Evolutionary conservation across 2,797 vertebrate genomes (phyloP), one percentile per base, ranked within the genome.

Genomic region (Parambassis ranga): DNA sequence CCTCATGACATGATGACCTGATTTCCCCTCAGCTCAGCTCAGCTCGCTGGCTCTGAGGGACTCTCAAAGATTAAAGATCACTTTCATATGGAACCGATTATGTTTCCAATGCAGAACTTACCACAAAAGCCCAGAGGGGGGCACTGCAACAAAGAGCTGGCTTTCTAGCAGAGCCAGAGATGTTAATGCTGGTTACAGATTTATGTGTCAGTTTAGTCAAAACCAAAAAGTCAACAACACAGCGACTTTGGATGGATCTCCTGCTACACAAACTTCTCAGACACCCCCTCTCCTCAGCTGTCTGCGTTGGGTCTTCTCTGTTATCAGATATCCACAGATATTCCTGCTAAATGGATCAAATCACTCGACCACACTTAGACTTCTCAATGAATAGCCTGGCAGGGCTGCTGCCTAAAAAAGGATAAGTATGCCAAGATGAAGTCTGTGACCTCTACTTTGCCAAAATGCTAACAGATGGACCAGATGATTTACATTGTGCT

Each of bases 351-450:
- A 81, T 75, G 64, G 46, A 89, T 84, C 75, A 86, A 90, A 85
- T 53, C 67, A 9, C 74, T 78, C 69, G 70, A 84, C 83, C 76
- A 69, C 76, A 70, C 53, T 61, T 38, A 42, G 66, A 43, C 58
- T 48, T 59, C 65, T 72, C 55, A 66, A 48, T 64, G 56, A 85
- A 62, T 35, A 60, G 27, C 61, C 68, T 38, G 51, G 82, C 71
- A 42, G 53, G 11, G 55, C 55, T 26, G 62, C 68, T 89, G 68
- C 89, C 90, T 87, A 88, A 90, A 89, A n/a, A 90, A 89, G 89
- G 88, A 79, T 65, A 86, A 72, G 59, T 56, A 81, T 66, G 75
- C 68, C 75, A 85, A 69, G 64, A 70, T 37, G 60, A 75, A 69
- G 55, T 68, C 63, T 48, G 50, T 75, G 81, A 85, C 75, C 76